Percentiles rank a stretch among this genome's conserved stretches.
Evolutionary conservation across 2,888 invertebrate species (phyloP).

Genomic region (Epiblema foenella): DNA sequence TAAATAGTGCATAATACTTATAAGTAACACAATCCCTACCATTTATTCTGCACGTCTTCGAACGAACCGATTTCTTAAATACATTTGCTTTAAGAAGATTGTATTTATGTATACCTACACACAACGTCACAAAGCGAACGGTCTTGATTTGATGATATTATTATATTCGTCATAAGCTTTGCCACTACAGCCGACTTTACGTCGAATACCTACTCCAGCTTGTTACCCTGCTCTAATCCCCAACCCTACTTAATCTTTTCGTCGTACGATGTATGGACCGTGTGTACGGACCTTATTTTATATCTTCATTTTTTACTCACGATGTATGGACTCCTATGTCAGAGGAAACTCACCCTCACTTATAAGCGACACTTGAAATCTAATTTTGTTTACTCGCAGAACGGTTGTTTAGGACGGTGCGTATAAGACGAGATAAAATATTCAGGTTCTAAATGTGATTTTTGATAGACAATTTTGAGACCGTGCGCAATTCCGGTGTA

Average conservation of each 20-base stretch:
- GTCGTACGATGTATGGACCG: conserved; percentile 51
- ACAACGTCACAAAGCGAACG: neutral
- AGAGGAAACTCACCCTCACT: conserved; percentile 40
- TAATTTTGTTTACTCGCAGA: conserved; percentile 56
- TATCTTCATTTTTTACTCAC: conserved; percentile 44
- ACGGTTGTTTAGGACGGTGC: conserved; percentile 53
- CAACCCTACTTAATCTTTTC: conserved; percentile 61
- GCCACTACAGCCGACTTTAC: conserved; percentile 35
- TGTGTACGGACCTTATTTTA: conserved; percentile 53
- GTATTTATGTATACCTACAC: too few relatives aligned
- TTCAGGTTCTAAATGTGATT: conserved; percentile 60
- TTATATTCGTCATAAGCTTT: conserved; percentile 29
- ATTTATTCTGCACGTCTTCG: neutral
- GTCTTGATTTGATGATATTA: conserved; percentile 38
- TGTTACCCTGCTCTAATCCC: conserved; percentile 51
- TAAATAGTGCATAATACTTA: neutral
- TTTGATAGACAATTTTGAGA: conserved; percentile 55
- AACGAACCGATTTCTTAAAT: neutral
- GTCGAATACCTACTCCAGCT: conserved; percentile 30
- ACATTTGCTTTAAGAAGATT: too few relatives aligned
- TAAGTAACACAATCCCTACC: neutral
- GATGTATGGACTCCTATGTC: conserved; percentile 45
- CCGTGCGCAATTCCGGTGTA: conserved; percentile 48
- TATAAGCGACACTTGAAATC: conserved; percentile 52
- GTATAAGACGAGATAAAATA: conserved; percentile 60